These are phyloP conservation scores for Xestia ashworthii DNA, from an alignment of 2,888 invertebrate genomes.

Conservation along the genomic window DNA sequence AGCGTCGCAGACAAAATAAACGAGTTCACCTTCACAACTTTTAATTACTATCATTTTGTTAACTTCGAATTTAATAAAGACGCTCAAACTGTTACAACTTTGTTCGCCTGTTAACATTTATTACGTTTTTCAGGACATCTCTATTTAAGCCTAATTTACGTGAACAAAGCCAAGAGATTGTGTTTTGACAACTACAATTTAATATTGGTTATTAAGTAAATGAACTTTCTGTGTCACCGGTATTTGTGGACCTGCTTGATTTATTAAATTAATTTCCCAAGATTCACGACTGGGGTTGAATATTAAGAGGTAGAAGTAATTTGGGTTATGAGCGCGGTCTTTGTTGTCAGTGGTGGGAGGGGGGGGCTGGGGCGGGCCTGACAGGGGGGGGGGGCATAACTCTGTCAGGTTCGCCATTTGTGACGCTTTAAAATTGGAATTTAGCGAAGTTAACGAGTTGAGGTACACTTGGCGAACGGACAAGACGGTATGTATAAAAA, in stretches of 20 bases:
- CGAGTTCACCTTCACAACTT: conserved; percentile 70
- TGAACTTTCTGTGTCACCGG: conserved; percentile 79
- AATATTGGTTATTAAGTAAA: conserved; percentile 78
- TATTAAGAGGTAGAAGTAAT: conserved; percentile 87
- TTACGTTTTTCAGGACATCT: conserved; percentile 69
- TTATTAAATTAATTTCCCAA: conserved; percentile 88
- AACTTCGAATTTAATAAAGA: conserved; percentile 69
- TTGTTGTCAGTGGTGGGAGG: conserved; percentile 80
- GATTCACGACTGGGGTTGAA: conserved; percentile 83
- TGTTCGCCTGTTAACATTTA: conserved; percentile 58
- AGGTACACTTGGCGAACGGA: conserved; percentile 65
- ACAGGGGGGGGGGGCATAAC: conserved; percentile 73
- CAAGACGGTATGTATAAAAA: conserved; percentile 22
- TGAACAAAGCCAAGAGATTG: conserved; percentile 68
- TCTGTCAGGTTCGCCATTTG: conserved; percentile 74
- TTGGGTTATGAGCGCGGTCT: conserved; percentile 83
- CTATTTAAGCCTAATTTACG: conserved; percentile 72
- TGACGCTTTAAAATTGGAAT: conserved; percentile 75
- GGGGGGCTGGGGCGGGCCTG: conserved; percentile 59
- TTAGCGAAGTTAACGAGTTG: conserved; percentile 74
- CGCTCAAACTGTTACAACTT: conserved; percentile 35
- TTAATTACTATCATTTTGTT: conserved; percentile 71
- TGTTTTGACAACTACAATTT: conserved; percentile 77
- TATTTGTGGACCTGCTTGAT: conserved; percentile 82
- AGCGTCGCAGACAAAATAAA: conserved; percentile 68